These are phyloP conservation scores for Plectrocnemia conspersa DNA, from an alignment of 1,140 invertebrate genomes.

Conservation along the genomic window DNA sequence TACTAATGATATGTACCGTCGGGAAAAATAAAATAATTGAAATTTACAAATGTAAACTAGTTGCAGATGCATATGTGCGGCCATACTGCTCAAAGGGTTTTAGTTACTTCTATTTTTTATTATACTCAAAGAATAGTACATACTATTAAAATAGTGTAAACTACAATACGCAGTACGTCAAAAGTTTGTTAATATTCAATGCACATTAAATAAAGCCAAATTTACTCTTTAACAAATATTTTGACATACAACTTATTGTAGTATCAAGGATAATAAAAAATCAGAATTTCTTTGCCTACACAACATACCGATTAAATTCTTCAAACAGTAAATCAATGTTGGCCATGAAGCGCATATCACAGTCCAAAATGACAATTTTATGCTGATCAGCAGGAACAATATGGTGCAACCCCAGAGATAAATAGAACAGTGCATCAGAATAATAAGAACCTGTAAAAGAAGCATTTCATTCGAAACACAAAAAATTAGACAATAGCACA, in stretches of 20 bases:
- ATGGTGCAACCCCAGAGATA: conserved; percentile 71
- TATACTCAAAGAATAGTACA: no score
- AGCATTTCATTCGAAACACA: conserved; percentile 5
- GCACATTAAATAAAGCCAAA: no score
- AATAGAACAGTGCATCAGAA: conserved; percentile 75
- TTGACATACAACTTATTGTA: not conserved
- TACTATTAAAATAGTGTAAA: no score
- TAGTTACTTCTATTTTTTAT: no score
- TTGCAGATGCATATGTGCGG: no score
- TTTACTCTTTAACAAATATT: not conserved
- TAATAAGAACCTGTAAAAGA: conserved; percentile 66
- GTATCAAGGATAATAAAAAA: conserved; percentile 5
- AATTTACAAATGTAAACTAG: no score
- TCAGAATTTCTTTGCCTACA: not conserved
- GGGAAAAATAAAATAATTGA: no score
- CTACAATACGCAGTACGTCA: not conserved
- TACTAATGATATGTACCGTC: no score
- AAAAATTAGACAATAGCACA: conserved; percentile 6
- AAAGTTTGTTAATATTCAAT: not conserved
- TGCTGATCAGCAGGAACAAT: conserved; percentile 60
- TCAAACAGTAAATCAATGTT: conserved; percentile 64
- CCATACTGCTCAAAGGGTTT: no score
- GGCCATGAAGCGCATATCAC: conserved; percentile 71
- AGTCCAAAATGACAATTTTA: conserved; percentile 71
- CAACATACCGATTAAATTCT: conserved; percentile 62